phyloP scores from a whole-genome alignment of 2,113 vertebrate genomes.

The Halichoerus grypus region DNA sequence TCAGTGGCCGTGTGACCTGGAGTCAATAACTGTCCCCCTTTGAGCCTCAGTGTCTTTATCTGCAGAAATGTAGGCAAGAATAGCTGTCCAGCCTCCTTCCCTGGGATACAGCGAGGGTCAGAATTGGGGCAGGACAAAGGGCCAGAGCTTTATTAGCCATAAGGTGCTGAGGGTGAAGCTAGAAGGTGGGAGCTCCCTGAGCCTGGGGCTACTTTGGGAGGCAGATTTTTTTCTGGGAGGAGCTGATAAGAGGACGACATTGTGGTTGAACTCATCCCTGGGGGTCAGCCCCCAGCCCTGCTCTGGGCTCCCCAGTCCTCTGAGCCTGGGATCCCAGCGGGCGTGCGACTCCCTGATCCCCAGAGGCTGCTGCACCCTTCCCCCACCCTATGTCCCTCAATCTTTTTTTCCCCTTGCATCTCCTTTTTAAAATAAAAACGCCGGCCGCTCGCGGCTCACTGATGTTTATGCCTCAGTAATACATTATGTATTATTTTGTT shows the following conservation, averaged over 20 bases:
- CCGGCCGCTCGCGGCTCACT: conserved; percentile 87
- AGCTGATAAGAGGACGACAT: rapidly evolving
- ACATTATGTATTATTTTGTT: conserved; percentile 99
- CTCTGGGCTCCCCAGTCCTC: background rate
- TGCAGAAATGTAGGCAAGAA: background rate
- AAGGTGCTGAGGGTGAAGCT: background rate
- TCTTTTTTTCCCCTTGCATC: conserved; percentile 88
- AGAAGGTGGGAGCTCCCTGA: background rate
- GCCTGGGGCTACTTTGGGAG: background rate
- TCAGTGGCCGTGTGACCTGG: background rate
- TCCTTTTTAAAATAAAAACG: conserved; percentile 96
- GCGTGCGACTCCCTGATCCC: conserved; percentile 55
- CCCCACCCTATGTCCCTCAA: conserved; percentile 71
- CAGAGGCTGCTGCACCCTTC: conserved; percentile 68
- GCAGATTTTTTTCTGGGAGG: background rate
- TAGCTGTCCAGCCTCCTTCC: background rate
- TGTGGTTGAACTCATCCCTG: background rate
- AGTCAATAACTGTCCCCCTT: background rate
- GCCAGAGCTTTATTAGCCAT: background rate
- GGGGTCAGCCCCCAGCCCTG: background rate
- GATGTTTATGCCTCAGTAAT: conserved; percentile 95
- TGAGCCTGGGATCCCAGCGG: background rate
- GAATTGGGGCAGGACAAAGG: background rate
- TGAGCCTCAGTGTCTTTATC: background rate
- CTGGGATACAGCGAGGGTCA: background rate